These are phyloP conservation scores for Decapterus maruadsi DNA, from an alignment of 2,797 vertebrate genomes.

Conservation along the genomic window DNA sequence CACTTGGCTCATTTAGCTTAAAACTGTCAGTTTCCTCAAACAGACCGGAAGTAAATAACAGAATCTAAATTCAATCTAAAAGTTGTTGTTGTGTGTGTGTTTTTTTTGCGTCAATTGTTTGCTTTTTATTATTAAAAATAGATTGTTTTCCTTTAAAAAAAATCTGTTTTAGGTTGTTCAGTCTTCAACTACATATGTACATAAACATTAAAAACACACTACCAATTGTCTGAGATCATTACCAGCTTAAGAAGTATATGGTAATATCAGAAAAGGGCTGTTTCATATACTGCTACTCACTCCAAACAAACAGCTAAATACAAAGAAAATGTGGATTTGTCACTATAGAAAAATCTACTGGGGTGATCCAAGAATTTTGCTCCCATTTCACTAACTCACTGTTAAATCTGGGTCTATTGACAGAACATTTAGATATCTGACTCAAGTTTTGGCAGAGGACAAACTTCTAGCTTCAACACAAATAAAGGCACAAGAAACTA, in stretches of 20 bases:
- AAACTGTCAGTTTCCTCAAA: constrained; percentile 81
- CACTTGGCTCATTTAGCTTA: constrained; percentile 83
- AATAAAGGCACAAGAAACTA: constrained; percentile 33
- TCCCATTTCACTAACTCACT: background rate
- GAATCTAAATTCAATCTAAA: constrained; percentile 68
- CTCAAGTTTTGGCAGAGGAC: background rate
- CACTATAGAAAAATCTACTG: background rate
- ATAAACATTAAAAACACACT: constrained; percentile 60
- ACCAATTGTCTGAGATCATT: constrained; percentile 46
- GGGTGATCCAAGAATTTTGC: background rate
- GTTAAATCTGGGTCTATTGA: background rate
- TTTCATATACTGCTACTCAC: constrained; percentile 14
- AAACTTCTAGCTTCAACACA: background rate
- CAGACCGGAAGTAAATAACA: constrained; percentile 52
- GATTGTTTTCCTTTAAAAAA: constrained; percentile 52
- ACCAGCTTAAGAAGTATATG: constrained; percentile 6
- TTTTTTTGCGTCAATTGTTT: constrained; percentile 56
- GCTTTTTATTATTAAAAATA: constrained; percentile 81
- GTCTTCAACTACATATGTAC: constrained; percentile 67
- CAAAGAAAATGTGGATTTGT: background rate
- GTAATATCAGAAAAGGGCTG: background rate
- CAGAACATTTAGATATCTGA: background rate
- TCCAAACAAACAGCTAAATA: background rate
- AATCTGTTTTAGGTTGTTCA: constrained; percentile 70
- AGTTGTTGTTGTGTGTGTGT: too few relatives aligned